These are phyloP conservation scores for Acronicta aceris DNA, from an alignment of 2,888 invertebrate genomes.

Conservation along the genomic window DNA sequence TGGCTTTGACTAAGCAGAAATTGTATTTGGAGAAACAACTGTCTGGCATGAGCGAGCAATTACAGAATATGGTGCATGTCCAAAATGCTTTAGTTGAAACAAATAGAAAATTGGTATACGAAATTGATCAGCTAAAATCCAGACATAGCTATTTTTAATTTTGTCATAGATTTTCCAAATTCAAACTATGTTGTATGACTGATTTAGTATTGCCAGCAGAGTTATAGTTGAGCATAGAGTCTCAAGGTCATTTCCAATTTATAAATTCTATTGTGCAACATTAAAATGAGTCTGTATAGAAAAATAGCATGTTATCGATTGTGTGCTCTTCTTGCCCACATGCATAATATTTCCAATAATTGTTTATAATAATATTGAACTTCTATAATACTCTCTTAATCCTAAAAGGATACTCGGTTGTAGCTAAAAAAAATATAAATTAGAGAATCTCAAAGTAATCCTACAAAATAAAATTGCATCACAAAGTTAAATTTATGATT, in stretches of 20 bases:
- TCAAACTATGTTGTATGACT: constrained; percentile 11
- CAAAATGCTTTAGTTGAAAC: constrained; percentile 83
- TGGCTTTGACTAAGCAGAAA: constrained; percentile 85
- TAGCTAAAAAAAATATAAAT: constrained; percentile 8
- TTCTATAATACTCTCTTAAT: constrained; percentile 17
- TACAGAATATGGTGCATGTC: constrained; percentile 74
- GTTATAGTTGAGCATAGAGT: constrained; percentile 3
- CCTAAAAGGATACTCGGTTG: constrained; percentile 4
- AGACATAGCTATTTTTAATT: constrained; percentile 61
- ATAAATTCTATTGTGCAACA: constrained; percentile 7
- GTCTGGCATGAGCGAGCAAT: constrained; percentile 71
- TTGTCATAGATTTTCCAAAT: constrained; percentile 20
- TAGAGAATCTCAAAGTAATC: constrained; percentile 18
- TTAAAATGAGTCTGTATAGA: constrained; percentile 3
- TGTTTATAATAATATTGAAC: not conserved
- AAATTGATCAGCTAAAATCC: constrained; percentile 82
- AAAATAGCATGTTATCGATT: constrained; percentile 6
- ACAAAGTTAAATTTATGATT: constrained; percentile 6
- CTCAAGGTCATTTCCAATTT: constrained; percentile 35
- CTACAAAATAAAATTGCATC: constrained; percentile 28
- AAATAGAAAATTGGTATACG: constrained; percentile 83
- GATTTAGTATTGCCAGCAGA: constrained; percentile 20
- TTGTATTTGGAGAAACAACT: constrained; percentile 83
- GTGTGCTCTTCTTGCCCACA: constrained; percentile 11
- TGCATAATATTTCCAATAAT: constrained; percentile 8